These are phyloP conservation scores for Sebastes minor DNA, from an alignment of 2,797 vertebrate genomes.

Conservation along the genomic window DNA sequence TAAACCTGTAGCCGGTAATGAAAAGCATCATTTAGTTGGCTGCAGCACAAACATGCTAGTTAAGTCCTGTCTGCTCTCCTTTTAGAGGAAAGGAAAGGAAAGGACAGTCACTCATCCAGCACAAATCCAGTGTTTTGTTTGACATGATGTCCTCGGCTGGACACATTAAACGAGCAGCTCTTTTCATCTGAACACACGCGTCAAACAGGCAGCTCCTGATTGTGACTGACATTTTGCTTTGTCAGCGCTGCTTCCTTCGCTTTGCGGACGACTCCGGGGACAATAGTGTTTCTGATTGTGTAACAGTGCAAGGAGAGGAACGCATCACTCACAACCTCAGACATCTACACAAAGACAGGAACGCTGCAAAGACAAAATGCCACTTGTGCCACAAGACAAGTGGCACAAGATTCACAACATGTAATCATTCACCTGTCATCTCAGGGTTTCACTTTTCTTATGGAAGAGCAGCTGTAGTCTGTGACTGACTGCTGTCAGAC, in stretches of 20 bases:
- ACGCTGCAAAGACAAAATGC: conserved; percentile 2
- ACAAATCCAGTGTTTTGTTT: conserved; percentile 13
- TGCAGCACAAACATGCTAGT: not conserved
- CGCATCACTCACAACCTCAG: not conserved
- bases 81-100: not conserved
- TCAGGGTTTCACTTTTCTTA: not conserved
- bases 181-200: conserved; percentile 7
- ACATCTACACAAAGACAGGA: conserved; percentile 7
- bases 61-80: not conserved
- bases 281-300: conserved; percentile 27
- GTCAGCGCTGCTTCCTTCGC: conserved; percentile 40
- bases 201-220: conserved; percentile 27
- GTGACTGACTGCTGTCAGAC: not conserved
- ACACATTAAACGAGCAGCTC: conserved; percentile 13
- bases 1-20: conserved; percentile 8
- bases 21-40: not conserved
- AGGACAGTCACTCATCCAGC: not conserved
- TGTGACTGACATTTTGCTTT: conserved; percentile 47
- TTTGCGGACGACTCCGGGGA: conserved; percentile 1
- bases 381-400: not conserved
- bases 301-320: conserved; percentile 15
- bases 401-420: not conserved
- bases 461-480: not conserved
- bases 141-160: conserved; percentile 2
- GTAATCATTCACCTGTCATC: not conserved